Percentiles rank a stretch among this genome's conserved stretches.
Conservation (phyloP, 1,140 invertebrate genomes). For the Trichomalopsis sarcophagae region DNA sequence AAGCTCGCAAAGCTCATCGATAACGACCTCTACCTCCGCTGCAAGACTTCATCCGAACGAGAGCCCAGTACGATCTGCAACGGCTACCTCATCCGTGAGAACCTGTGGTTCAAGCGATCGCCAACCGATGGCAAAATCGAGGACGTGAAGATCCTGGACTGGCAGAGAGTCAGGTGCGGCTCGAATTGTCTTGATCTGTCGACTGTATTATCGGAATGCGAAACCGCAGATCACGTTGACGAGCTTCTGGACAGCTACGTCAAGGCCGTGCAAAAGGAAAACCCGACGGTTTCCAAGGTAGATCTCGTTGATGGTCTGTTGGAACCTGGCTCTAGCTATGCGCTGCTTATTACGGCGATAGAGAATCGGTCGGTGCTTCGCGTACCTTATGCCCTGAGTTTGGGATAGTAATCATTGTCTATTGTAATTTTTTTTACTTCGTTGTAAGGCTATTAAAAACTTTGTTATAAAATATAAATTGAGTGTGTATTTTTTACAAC, state of each 20-base stretch:
- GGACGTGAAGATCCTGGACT: slow-evolving; percentile 63
- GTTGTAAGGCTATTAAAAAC: too few relatives aligned
- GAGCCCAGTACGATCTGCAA: slow-evolving; percentile 61
- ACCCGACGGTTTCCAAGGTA: not conserved
- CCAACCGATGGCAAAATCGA: slow-evolving; percentile 54
- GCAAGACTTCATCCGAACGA: not conserved
- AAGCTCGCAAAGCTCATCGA: slow-evolving; percentile 37
- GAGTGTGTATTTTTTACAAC: too few relatives aligned
- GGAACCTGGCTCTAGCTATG: not conserved
- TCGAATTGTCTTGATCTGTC: slow-evolving; percentile 63
- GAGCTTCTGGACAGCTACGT: slow-evolving; percentile 53
- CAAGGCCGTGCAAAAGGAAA: slow-evolving; percentile 44
- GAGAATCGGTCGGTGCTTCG: not conserved
- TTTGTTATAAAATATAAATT: too few relatives aligned
- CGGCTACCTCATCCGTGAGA: slow-evolving; percentile 62
- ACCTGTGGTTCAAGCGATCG: slow-evolving; percentile 64
- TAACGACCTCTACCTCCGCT: slow-evolving; percentile 43
- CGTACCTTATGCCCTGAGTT: not conserved
- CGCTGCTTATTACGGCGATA: not conserved
- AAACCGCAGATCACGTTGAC: not conserved
- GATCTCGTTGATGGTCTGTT: not conserved
- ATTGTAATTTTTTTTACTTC: not conserved
- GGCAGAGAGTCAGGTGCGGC: slow-evolving; percentile 62
- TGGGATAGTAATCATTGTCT: not conserved
- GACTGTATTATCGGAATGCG: slow-evolving; percentile 54